Conservation (phyloP, 2,888 invertebrate species). For the Trachelus stipa region DNA sequence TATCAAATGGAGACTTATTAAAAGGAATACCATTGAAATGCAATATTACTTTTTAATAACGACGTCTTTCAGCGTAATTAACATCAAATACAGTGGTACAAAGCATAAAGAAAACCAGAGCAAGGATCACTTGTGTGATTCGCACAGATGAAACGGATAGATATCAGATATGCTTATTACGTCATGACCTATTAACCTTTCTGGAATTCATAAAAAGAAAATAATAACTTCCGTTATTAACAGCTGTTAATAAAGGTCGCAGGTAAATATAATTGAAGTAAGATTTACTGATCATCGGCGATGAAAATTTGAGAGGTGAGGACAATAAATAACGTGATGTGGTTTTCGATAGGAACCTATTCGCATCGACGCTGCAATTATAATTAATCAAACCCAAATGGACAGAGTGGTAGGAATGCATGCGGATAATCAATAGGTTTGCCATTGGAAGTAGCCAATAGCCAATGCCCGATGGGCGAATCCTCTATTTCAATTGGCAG, state of each 20-base stretch:
- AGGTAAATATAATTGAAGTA: not conserved
- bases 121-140: not conserved
- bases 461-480: constrained; percentile 21
- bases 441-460: constrained; percentile 28
- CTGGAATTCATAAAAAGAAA: not conserved
- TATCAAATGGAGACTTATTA: not conserved
- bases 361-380: constrained; percentile 19
- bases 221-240: not conserved
- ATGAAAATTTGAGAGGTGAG: not conserved
- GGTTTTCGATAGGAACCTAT: not conserved
- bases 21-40: not conserved
- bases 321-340: not conserved
- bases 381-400: constrained; percentile 34
- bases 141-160: not conserved
- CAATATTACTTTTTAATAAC: not conserved
- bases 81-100: not conserved
- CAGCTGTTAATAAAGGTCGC: not conserved
- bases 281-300: not conserved
- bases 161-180: not conserved
- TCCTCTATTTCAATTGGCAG: constrained; percentile 34
- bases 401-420: constrained; percentile 26
- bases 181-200: not conserved
- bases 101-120: not conserved
- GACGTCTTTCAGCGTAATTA: not conserved
- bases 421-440: constrained; percentile 33